A percentile compares a stretch with the other conserved stretches of the same genome.
phyloP scores from a whole-genome alignment of 1,140 invertebrate species.

The Diprion similis region DNA sequence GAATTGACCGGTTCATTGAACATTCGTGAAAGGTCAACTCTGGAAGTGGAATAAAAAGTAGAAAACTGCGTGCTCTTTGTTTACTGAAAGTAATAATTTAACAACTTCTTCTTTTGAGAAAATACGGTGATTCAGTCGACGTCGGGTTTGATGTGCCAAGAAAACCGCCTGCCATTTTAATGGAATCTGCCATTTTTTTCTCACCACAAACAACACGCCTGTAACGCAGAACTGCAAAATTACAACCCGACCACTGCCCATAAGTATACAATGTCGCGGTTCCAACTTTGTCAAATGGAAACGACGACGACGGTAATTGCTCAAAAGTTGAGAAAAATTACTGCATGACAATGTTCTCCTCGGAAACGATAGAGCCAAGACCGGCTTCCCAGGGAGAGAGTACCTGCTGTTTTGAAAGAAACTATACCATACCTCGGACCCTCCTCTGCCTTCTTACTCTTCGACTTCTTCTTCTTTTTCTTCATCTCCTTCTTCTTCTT shows the following conservation, averaged over 20 bases:
- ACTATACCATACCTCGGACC: too few species aligned
- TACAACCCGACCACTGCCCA: background rate
- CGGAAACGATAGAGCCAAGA: too few species aligned
- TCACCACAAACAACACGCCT: background rate
- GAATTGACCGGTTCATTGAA: background rate
- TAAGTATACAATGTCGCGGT: background rate
- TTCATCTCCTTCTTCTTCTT: background rate
- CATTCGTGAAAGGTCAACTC: background rate
- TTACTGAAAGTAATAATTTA: too few species aligned
- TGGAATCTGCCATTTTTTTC: background rate
- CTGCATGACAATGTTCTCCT: too few species aligned
- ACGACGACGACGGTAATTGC: background rate
- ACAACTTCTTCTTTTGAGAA: too few species aligned
- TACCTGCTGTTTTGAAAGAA: too few species aligned
- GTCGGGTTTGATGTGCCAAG: background rate
- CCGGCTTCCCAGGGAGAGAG: too few species aligned
- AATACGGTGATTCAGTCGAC: too few species aligned
- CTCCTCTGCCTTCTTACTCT: background rate
- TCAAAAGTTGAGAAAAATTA: background rate
- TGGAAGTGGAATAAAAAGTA: too few species aligned
- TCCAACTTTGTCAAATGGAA: background rate
- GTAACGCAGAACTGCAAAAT: background rate
- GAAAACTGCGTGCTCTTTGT: too few species aligned
- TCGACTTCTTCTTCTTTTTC: background rate
- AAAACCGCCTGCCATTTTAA: background rate